Percentiles rank a stretch among this genome's conserved stretches.
phyloP scores from a whole-genome alignment of 2,113 vertebrate species.

The Forbesichthys papilliferus region DNA sequence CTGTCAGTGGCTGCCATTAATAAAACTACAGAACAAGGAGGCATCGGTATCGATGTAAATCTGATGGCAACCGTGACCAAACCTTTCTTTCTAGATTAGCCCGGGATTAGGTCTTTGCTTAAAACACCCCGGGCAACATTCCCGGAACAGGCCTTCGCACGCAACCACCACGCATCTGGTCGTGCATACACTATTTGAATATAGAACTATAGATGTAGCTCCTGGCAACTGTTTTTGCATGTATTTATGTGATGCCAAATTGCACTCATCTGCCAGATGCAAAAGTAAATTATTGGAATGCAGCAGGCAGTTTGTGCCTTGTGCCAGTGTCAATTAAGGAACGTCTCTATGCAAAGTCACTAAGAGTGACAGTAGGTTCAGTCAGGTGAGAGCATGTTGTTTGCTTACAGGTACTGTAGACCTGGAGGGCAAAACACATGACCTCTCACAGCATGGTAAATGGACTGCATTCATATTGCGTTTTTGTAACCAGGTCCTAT shows the following conservation, averaged over 20 bases:
- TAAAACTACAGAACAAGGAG: conserved; percentile 30
- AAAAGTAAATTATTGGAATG: conserved; percentile 12
- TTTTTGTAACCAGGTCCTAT: too few relatives aligned
- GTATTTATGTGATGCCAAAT: conserved; percentile 11
- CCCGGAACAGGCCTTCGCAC: conserved; percentile 56
- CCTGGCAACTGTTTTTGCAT: not conserved
- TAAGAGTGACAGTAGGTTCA: too few relatives aligned
- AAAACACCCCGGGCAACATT: conserved; percentile 23
- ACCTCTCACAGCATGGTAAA: too few relatives aligned
- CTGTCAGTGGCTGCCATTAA: conserved; percentile 50
- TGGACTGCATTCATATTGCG: too few relatives aligned
- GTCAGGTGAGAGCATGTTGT: too few relatives aligned
- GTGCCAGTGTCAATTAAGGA: conserved; percentile 32
- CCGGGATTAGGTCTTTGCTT: conserved; percentile 49
- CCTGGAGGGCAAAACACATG: too few relatives aligned
- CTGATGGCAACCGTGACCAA: conserved; percentile 55
- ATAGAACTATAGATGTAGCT: too few relatives aligned
- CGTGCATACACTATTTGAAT: not conserved
- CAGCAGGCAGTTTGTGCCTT: conserved; percentile 15
- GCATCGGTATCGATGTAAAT: conserved; percentile 68
- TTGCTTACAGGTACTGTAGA: too few relatives aligned
- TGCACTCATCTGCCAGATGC: conserved; percentile 44
- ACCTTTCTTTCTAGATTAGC: conserved; percentile 69
- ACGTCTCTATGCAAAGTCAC: not conserved
- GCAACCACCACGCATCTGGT: conserved; percentile 33